Percentiles rank a stretch among this genome's conserved stretches.
phyloP scores from a whole-genome alignment of 2,113 vertebrate genomes.

The Phrynocephalus versicolor region DNA sequence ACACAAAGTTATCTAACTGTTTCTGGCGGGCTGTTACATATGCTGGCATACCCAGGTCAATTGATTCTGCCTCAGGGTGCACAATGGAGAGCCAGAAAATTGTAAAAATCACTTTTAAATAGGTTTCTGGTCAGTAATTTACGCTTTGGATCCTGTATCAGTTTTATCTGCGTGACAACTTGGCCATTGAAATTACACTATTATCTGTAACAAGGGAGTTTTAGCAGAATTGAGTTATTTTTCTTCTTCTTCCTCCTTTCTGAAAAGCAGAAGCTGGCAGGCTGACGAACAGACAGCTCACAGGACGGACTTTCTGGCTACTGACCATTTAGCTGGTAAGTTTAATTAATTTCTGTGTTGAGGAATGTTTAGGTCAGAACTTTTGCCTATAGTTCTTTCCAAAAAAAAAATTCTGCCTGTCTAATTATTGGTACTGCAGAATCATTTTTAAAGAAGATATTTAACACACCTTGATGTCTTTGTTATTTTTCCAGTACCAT shows the following conservation, averaged over 20 bases:
- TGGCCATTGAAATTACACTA: neutral
- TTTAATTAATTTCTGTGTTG: constrained; percentile 28
- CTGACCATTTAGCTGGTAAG: constrained; percentile 99
- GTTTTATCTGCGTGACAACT: neutral
- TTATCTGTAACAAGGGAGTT: neutral
- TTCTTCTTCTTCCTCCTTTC: neutral
- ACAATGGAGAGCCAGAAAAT: too few relatives aligned
- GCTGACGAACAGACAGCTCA: constrained; percentile 91
- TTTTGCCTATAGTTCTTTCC: constrained; percentile 4
- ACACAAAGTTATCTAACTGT: too few relatives aligned
- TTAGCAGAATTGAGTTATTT: constrained; percentile 4
- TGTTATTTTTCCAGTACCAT: neutral
- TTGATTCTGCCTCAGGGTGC: too few relatives aligned
- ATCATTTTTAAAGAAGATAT: neutral
- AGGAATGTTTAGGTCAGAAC: neutral
- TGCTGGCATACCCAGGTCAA: too few relatives aligned
- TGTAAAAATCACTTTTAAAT: neutral
- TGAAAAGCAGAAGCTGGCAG: constrained; percentile 95
- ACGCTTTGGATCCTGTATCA: neutral
- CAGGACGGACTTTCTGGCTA: constrained; percentile 99
- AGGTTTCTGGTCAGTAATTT: neutral
- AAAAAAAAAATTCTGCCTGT: neutral
- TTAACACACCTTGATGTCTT: neutral
- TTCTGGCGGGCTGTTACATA: too few relatives aligned
- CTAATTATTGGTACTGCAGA: neutral